Percentiles rank a stretch among this genome's conserved stretches.
Evolutionary conservation across 2,113 vertebrate species (phyloP).

Genomic region (Dryoscopus gambensis): DNA sequence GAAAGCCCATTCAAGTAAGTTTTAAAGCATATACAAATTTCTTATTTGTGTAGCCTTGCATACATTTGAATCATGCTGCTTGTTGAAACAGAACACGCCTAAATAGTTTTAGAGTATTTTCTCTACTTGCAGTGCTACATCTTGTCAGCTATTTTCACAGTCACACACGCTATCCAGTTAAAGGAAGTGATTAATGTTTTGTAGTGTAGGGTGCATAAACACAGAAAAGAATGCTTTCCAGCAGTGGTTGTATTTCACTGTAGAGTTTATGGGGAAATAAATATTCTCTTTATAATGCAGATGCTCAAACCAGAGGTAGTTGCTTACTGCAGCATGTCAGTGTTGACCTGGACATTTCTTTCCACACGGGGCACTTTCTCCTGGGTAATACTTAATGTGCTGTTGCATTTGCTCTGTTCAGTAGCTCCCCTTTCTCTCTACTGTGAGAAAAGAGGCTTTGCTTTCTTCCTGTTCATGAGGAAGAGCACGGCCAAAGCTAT

Average conservation of each 20-base stretch:
- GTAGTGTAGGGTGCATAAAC: neutral
- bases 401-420: neutral
- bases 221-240: neutral
- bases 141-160: neutral
- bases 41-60: neutral
- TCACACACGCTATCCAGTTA: neutral
- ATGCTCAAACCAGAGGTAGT: neutral
- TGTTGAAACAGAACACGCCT: neutral
- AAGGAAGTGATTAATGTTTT: neutral
- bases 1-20: constrained; percentile 99
- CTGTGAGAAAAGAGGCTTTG: neutral
- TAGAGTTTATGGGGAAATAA: neutral
- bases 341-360: neutral
- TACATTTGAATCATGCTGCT: neutral
- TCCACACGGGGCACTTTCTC: neutral
- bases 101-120: neutral
- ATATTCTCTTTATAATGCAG: neutral
- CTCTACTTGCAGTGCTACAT: neutral
- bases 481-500: neutral
- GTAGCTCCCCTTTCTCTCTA: neutral
- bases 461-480: neutral
- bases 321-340: neutral
- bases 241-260: neutral
- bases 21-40: neutral
- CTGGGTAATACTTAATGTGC: neutral